Conservation (phyloP, 2,113 vertebrate species). For the Micromys minutus region DNA sequence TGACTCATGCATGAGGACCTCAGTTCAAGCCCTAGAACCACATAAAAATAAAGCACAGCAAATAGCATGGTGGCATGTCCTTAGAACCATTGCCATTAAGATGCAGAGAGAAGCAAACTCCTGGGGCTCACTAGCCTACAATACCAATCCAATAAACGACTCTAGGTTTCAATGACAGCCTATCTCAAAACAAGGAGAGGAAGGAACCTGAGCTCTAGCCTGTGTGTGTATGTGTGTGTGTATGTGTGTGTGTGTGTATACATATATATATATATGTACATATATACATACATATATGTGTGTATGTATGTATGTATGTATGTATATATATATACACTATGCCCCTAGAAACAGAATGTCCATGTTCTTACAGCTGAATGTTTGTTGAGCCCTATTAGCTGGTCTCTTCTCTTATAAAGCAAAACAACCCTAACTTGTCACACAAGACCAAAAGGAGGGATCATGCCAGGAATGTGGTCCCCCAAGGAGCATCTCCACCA, state of each 20-base stretch:
- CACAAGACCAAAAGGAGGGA: conserved; percentile 67
- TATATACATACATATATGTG: too few species aligned
- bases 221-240: too few species aligned
- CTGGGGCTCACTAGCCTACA: not conserved
- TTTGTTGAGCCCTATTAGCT: conserved; percentile 39
- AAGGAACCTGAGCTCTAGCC: not conserved
- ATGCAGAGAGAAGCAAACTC: too few species aligned
- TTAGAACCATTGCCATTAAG: not conserved
- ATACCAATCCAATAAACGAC: too few species aligned
- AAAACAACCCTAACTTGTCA: conserved; percentile 44
- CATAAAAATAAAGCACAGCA: not conserved
- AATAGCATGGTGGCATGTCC: not conserved
- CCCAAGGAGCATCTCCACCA: not conserved
- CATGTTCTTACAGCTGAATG: not conserved
- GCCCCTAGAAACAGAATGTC: not conserved
- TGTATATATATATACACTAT: too few species aligned
- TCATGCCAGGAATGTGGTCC: conserved; percentile 58
- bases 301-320: too few species aligned
- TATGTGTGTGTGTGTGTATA: too few species aligned
- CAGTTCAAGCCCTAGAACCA: not conserved
- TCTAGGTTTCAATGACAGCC: not conserved
- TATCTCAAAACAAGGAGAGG: too few species aligned
- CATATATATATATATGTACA: too few species aligned
- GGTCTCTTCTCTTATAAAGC: conserved; percentile 9
- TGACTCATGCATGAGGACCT: not conserved